Percentiles rank a stretch among this genome's conserved stretches.
Conservation (phyloP, 2,797 vertebrate species). For the Rousettus madagascariensis region DNA sequence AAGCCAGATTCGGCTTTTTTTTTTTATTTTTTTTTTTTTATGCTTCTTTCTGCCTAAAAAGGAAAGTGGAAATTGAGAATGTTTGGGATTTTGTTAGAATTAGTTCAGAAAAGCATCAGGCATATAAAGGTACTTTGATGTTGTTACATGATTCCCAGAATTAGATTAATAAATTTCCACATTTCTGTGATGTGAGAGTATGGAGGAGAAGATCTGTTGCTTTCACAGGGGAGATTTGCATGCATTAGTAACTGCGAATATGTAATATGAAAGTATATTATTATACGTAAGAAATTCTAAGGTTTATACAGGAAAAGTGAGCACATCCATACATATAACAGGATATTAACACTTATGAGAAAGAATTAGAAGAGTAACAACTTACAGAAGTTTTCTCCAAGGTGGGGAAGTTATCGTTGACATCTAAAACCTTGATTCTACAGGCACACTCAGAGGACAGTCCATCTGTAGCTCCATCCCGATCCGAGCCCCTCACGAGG, state of each 20-base stretch:
- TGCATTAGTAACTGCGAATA: background rate
- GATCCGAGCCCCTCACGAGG: constrained; percentile 85
- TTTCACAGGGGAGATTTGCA: background rate
- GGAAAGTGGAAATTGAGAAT: background rate
- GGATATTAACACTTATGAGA: background rate
- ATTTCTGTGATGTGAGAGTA: background rate
- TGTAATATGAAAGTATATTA: background rate
- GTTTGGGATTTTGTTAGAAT: background rate
- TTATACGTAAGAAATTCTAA: background rate
- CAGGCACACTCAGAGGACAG: constrained; percentile 84
- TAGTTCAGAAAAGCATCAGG: constrained; percentile 43
- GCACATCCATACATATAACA: background rate
- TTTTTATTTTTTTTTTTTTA: background rate
- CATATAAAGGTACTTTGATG: background rate
- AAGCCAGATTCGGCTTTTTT: background rate
- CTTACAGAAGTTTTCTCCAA: constrained; percentile 86
- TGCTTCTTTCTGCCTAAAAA: constrained; percentile 69
- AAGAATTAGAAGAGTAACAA: constrained; percentile 6
- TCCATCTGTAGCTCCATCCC: constrained; percentile 85
- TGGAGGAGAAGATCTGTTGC: background rate
- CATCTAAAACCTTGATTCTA: constrained; percentile 84
- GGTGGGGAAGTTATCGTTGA: constrained; percentile 88
- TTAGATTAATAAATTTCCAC: background rate
- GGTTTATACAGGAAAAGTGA: background rate
- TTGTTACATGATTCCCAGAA: background rate